Percentiles rank a stretch among this genome's conserved stretches.
Conservation (phyloP, 1,140 invertebrate genomes). For the Drosophila pachea region DNA sequence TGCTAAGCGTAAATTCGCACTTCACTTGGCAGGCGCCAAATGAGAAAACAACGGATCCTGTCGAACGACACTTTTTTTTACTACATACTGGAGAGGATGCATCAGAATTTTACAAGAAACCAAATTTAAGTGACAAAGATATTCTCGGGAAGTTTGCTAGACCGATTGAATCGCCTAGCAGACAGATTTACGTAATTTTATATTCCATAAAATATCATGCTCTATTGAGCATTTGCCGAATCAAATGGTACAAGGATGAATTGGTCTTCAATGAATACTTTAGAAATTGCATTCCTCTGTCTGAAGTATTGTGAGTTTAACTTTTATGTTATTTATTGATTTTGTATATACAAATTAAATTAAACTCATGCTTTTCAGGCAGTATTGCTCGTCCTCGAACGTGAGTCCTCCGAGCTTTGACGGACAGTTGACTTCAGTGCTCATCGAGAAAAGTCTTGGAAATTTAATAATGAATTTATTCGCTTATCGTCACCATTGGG, state of each 20-base stretch:
- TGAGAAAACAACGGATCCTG: conserved; percentile 4
- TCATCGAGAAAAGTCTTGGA: conserved; percentile 62
- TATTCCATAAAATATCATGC: conserved; percentile 56
- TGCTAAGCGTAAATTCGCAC: conserved; percentile 44
- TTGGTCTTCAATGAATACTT: conserved; percentile 66
- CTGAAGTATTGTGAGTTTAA: conserved; percentile 63
- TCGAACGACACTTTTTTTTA: conserved; percentile 61
- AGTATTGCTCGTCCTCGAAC: conserved; percentile 39
- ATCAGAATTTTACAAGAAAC: conserved; percentile 34
- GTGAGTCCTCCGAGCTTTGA: conserved; percentile 45
- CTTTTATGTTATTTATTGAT: not conserved
- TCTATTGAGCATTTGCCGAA: conserved; percentile 50
- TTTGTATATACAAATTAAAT: not conserved
- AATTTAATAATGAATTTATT: conserved; percentile 70
- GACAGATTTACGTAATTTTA: conserved; percentile 63
- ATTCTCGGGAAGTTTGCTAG: conserved; percentile 50
- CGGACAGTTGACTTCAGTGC: conserved; percentile 42
- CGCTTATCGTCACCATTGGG: conserved; percentile 67
- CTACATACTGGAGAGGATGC: conserved; percentile 34
- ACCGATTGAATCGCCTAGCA: conserved; percentile 40
- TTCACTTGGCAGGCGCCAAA: conserved; percentile 42
- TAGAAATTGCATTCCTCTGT: conserved; percentile 51
- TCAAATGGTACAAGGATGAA: conserved; percentile 31
- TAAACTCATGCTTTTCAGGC: conserved; percentile 38
- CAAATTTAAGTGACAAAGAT: conserved; percentile 28